Base-by-base conservation (phyloP, 2,797 vertebrate species). In the Melanotaenia nigrans region DNA sequence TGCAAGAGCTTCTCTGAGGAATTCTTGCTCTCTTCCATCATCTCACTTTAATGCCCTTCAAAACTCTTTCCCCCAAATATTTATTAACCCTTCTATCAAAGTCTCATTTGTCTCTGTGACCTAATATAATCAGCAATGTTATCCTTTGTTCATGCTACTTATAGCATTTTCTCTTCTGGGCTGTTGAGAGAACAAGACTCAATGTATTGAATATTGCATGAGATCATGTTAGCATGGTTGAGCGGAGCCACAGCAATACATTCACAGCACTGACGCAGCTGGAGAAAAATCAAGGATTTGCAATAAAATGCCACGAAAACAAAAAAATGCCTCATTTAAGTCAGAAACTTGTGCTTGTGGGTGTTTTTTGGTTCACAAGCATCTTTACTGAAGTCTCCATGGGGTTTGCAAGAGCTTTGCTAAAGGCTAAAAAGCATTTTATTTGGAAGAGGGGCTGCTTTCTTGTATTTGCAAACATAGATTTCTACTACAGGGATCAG, bases 171-270 rank as follows among this genome's bases (percentile, higher is more conserved):
- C 47, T 81, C 62, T 72, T 62, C 51, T 24, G 59, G 53, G 57
- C 61, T 14, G 5, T 14, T 73, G 65, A 68, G 68, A 55, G 78
- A 81, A 75, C 83, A 68, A 51, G 74, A 77, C 54, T 75, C 6
- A 49, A 51, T 9, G 66, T 60, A 13, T 65, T 94, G 85, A 93
- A 94, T 94, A 93, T 92, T 94, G 83, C 66, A 94, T 93, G 91
- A 93, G 86, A 75, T 77, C 33, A 86, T 86, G 88, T 91, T 81
- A 81, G 76, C 89, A 89, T 65, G 91, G 84, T 64, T 91, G 88
- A 91, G 62, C 59, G 79, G 67, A 88, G 61, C 75, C 68, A 71
- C 62, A 65, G 81, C 75, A 49, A 13, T 70, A 54, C 68, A 36
- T 75, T 77, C 25, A 4, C 16, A 61, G 53, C 61, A 69, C 61